Conservation (phyloP, 2,888 invertebrate species). For the Euzetes globulus region DNA sequence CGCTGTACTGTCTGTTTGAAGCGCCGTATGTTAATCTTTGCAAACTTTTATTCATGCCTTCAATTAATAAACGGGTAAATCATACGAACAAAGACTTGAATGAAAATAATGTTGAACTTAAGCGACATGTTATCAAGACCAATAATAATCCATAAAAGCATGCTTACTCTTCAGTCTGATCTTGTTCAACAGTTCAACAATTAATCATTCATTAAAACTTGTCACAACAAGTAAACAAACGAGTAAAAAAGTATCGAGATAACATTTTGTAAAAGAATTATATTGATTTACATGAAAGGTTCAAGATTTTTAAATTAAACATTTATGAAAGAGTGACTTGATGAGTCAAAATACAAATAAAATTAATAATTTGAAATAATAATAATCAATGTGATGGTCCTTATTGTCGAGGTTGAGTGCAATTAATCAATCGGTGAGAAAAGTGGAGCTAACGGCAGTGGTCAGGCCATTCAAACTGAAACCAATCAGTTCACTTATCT, state of each 20-base stretch:
- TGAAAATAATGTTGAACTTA: neutral
- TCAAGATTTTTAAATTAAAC: too few species aligned
- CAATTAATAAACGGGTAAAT: neutral
- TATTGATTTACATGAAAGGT: too few species aligned
- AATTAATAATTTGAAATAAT: too few species aligned
- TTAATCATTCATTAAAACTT: too few species aligned
- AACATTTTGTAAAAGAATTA: too few species aligned
- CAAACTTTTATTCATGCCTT: constrained; percentile 1
- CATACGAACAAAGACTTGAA: neutral
- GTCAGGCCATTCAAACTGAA: neutral
- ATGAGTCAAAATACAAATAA: too few species aligned
- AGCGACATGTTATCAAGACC: neutral
- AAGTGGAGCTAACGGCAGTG: neutral
- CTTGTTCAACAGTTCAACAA: neutral
- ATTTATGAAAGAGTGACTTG: too few species aligned
- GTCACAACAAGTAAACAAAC: too few species aligned
- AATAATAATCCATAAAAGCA: neutral
- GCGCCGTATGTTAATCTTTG: constrained; percentile 20
- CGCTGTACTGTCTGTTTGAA: constrained; percentile 9
- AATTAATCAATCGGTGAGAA: neutral
- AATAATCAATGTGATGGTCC: too few species aligned
- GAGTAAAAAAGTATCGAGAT: too few species aligned
- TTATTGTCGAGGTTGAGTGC: too few species aligned
- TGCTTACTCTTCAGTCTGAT: neutral
- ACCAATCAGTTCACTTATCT: neutral